A percentile compares a stretch with the other conserved stretches of the same genome.
Conservation (phyloP, 2,888 invertebrate genomes). For the Nomada hirtipes region DNA sequence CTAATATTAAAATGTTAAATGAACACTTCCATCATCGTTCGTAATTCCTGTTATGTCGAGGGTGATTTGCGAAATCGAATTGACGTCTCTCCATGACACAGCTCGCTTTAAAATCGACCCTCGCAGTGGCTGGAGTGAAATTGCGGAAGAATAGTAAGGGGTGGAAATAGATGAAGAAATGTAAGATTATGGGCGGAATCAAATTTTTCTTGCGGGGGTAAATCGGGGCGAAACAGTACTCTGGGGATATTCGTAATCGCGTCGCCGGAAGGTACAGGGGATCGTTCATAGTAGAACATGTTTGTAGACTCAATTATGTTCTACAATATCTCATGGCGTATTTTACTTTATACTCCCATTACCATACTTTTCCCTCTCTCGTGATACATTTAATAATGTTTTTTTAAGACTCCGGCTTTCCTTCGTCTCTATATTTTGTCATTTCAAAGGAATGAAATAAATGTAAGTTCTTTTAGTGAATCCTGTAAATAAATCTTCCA, state of each 20-base stretch:
- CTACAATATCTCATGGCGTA: neutral
- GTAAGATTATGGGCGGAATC: conserved; percentile 58
- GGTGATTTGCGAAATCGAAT: conserved; percentile 30
- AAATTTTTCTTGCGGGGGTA: conserved; percentile 56
- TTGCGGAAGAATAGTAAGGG: conserved; percentile 24
- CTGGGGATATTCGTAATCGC: conserved; percentile 53
- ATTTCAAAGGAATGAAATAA: too few relatives aligned
- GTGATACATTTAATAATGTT: neutral
- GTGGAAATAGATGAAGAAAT: conserved; percentile 53
- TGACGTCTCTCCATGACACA: conserved; percentile 2
- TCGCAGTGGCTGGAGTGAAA: conserved; percentile 20
- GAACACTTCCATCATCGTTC: conserved; percentile 12
- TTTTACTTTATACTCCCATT: neutral
- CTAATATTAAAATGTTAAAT: neutral
- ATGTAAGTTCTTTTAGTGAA: too few relatives aligned
- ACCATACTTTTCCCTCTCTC: neutral
- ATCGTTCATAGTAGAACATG: conserved; percentile 27
- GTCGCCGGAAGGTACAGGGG: conserved; percentile 31
- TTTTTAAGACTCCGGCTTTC: neutral
- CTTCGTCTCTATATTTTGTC: too few relatives aligned
- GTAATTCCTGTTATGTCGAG: conserved; percentile 14
- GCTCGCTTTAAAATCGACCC: conserved; percentile 48
- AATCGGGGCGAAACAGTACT: conserved; percentile 58
- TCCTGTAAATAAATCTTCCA: too few relatives aligned
- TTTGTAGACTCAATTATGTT: conserved; percentile 27